phyloP scores from a whole-genome alignment of 2,888 invertebrate genomes.

The Amblyteles armatorius region DNA sequence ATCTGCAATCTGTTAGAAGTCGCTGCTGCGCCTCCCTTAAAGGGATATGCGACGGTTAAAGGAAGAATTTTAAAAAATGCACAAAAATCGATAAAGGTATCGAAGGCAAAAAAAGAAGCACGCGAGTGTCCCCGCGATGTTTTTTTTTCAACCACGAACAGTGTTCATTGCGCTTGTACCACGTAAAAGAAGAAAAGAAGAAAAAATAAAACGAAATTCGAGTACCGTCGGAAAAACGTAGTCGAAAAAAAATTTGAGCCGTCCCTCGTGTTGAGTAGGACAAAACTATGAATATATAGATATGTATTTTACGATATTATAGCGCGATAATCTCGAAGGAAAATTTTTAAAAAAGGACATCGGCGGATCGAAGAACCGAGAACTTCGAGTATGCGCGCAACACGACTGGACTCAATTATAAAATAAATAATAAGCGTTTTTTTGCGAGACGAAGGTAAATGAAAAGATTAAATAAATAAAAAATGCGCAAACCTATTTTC shows the following conservation, averaged over 20 bases:
- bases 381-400: conserved; percentile 43
- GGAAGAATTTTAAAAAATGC: conserved; percentile 56
- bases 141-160: conserved; percentile 26
- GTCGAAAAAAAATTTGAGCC: conserved; percentile 34
- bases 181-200: conserved; percentile 10
- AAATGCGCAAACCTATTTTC: conserved; percentile 33
- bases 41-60: conserved; percentile 78
- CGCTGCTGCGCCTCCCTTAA: conserved; percentile 84
- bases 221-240: conserved; percentile 23
- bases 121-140: conserved; percentile 15
- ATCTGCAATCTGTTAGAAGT: conserved; percentile 83
- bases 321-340: conserved; percentile 42
- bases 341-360: not conserved
- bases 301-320: conserved; percentile 46
- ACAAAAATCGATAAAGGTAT: conserved; percentile 13
- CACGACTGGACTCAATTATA: conserved; percentile 60
- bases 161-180: conserved; percentile 18
- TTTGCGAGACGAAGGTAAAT: conserved; percentile 7
- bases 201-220: conserved; percentile 15
- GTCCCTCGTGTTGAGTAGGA: conserved; percentile 26
- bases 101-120: conserved; percentile 22
- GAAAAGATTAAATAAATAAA: conserved; percentile 14
- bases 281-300: conserved; percentile 38
- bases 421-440: conserved; percentile 47
- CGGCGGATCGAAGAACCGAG: conserved; percentile 19